Percentiles rank a stretch among this genome's conserved stretches.
These are phyloP conservation scores for Prionchulus punctatus DNA, from an alignment of 2,888 invertebrate species.

Conservation along the genomic window DNA sequence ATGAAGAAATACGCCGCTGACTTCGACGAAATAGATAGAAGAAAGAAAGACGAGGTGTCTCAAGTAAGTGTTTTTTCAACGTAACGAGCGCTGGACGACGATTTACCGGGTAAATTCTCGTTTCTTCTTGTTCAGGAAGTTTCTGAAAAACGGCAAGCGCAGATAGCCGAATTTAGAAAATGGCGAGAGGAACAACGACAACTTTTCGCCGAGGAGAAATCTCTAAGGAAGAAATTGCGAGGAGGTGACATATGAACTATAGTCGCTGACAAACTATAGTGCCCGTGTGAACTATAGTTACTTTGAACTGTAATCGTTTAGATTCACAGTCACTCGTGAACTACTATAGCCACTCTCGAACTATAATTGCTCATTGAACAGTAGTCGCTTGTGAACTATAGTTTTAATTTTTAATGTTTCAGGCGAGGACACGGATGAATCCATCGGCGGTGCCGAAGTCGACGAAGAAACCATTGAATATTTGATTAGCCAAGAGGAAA, in stretches of 20 bases:
- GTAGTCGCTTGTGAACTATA: no score
- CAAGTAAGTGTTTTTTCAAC: conserved; percentile 17
- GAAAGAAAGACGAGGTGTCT: conserved; percentile 24
- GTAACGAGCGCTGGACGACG: no score
- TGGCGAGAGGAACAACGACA: not conserved
- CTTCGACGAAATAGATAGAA: conserved; percentile 77
- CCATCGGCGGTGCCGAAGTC: not conserved
- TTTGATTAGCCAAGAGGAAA: not conserved
- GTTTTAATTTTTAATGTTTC: not conserved
- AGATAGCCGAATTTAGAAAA: not conserved
- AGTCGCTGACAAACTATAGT: not conserved
- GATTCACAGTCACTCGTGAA: no score
- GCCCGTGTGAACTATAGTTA: not conserved
- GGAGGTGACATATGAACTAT: not conserved
- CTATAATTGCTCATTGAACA: not conserved
- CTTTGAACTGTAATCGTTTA: no score
- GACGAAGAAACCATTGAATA: conserved; percentile 7
- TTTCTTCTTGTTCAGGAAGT: not conserved
- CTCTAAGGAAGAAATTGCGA: not conserved
- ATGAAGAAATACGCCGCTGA: conserved; percentile 88
- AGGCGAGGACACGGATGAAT: conserved; percentile 4
- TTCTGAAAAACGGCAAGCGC: conserved; percentile 6
- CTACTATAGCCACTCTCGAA: no score
- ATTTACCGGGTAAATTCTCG: no score
- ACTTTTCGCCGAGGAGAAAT: not conserved